A percentile compares a stretch with the other conserved stretches of the same genome.
Conservation (phyloP, 1,140 invertebrate genomes). For the Phenacoccus solenopsis region DNA sequence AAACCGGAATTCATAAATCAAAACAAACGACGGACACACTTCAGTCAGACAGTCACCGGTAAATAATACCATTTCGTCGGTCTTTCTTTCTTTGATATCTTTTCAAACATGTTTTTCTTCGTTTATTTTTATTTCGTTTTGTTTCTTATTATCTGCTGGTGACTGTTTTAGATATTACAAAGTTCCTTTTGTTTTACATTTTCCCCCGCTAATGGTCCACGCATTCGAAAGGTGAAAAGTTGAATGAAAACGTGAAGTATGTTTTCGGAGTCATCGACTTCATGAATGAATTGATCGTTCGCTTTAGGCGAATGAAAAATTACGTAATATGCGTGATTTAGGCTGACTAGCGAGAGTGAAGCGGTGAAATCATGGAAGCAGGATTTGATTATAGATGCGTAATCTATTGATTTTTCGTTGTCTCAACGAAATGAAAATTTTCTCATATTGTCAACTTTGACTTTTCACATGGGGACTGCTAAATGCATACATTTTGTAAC, state of each 20-base stretch:
- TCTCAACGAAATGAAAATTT: no score
- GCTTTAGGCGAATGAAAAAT: no score
- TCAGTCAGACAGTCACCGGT: conserved; percentile 16
- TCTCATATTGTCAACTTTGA: no score
- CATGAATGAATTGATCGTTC: conserved; percentile 2
- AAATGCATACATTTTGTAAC: no score
- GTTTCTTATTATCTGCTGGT: conserved; percentile 1
- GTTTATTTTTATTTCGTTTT: conserved; percentile 1
- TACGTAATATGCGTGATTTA: no score
- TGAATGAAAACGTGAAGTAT: conserved; percentile 2
- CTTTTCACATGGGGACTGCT: no score
- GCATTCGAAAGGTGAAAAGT: background rate
- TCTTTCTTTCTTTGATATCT: conserved; percentile 15
- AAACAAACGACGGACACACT: conserved; percentile 17
- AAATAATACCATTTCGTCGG: conserved; percentile 17
- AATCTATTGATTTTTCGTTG: no score
- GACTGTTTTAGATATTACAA: conserved; percentile 7
- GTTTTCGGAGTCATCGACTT: background rate
- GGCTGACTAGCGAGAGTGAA: no score
- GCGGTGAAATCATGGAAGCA: no score
- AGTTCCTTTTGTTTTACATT: conserved; percentile 7
- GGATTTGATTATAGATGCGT: no score
- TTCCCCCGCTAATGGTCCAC: background rate
- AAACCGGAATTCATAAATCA: conserved; percentile 18
- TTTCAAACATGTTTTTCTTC: conserved; percentile 17